Base-by-base conservation (phyloP, 2,888 invertebrate genomes). In the Ligdia adustata region DNA sequence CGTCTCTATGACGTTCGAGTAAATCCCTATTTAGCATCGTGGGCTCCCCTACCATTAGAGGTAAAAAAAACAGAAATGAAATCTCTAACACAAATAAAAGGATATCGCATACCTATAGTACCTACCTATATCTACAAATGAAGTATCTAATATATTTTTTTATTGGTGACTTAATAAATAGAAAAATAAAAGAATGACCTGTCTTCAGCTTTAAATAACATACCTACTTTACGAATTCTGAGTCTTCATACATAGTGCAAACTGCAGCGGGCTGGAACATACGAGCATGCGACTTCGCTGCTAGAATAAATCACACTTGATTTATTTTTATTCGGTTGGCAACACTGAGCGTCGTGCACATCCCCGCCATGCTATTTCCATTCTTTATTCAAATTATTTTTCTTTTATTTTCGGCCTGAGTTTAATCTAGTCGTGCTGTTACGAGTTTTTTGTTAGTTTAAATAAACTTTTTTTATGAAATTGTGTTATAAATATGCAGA, bases 291-390 rank as follows among this genome's bases (percentile, higher is more conserved):
- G 72, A 79, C 77, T 70, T 68, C 69, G 72, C 66, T 62, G 72
- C 72, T 67, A 65, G 75, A 76, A 85, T 89, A 87, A 86, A 90
- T 89, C 87, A 86, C 79, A 62, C 61, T 75, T 88, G 89, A 90
- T 89, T 88, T 90, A 90, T 89, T 86, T 87, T 88, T 85, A 88
- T 87, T 83, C 76, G 76, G 78, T 75, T 82, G 82, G 81, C 82
- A 85, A 72, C 75, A 70, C 70, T 69, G 76, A 72, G 66, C 63
- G 63, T 60, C 60, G 66, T 66, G 72, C 69, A 70, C 64, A 69
- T 69, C 60, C 64, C 69, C 66, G 72, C 70, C 72, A 60, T 73
- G 69, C 66, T 65, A 69, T 71, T 73, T 63, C 57, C 62, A 71
- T 79, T 72, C 72, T 75, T 81, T 79, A 75, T 78, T 79, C 69